These are phyloP conservation scores for Brevimyrus niger DNA, from an alignment of 2,113 vertebrate genomes.

Conservation along the genomic window DNA sequence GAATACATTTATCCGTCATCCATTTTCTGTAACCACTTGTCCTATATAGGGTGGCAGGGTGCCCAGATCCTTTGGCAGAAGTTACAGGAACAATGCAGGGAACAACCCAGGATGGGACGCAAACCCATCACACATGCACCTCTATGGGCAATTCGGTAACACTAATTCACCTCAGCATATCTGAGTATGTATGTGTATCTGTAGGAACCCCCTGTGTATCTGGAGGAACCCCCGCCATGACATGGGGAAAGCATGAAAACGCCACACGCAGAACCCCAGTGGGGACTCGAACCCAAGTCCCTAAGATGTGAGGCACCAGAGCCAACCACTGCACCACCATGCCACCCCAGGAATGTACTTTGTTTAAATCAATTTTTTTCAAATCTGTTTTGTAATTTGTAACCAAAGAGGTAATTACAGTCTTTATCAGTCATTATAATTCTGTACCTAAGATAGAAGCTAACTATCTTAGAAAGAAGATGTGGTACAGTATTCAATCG, in stretches of 20 bases:
- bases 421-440: constrained; percentile 38
- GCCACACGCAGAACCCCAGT: neutral
- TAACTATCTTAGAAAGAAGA: neutral
- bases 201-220: neutral
- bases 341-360: neutral
- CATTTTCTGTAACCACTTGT: neutral
- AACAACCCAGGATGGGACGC: neutral
- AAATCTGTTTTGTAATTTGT: constrained; percentile 21
- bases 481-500: constrained; percentile 17
- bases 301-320: neutral
- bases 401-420: constrained; percentile 50
- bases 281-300: neutral
- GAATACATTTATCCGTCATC: neutral
- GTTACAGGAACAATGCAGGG: neutral
- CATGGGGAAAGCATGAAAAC: neutral
- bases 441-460: neutral
- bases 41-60: neutral
- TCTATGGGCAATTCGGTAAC: neutral
- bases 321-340: neutral
- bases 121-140: neutral
- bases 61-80: neutral
- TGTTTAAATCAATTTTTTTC: constrained; percentile 41
- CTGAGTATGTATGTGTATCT: neutral
- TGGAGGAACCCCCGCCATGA: neutral
- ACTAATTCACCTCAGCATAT: neutral